Evolutionary conservation across 1,140 invertebrate species (phyloP), one percentile per base, ranked within the genome.

Genomic region (Caenorhabditis tropicalis): DNA sequence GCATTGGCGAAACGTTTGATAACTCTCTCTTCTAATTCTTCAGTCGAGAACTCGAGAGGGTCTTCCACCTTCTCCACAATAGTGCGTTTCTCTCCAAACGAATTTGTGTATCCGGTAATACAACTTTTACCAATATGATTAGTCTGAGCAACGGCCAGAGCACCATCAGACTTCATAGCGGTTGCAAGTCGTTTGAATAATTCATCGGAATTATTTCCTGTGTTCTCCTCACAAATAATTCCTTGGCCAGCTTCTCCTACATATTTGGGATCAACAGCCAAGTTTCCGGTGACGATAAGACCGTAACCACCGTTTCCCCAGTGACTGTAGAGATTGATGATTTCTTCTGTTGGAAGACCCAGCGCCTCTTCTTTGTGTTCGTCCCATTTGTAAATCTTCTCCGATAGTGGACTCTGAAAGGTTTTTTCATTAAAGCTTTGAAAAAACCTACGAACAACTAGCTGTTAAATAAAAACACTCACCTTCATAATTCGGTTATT

Each of bases 1-100:
- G 88, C 88, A 65, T 82, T 87, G 10, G 84, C 82, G 48, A 87
- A 88, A 21, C 84, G 27, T 21, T 88, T 86, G 49, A 88, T 80
- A 24, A 88, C 36, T 21, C 88, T 87, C 3, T 87, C 88, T 36
- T 86, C 29, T 21, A 88, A 83, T 83, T 88, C 88, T 51, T 87
- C 83, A 31, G 74, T 31, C 0, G 81, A 84, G 15, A 88, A 80
- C 15, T 88, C 36, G 48, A 88, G 56, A 27, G 88, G 88, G 31
- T 85, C 85, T 31, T 39, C n/a, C 1, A 24, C n/a, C 2, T 24
- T 24, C 3, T 74, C 29, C 5, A 43, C 36, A 15, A 65, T 15
- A 0, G 3, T n/a, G 24, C 43, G 65, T 2, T 43, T 31, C 36
- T 74, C 36, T 5, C 65, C 65, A 9, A n/a, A n/a, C 10, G 36